phyloP scores from a whole-genome alignment of 2,797 vertebrate species.

The Odontamblyopus rebecca region DNA sequence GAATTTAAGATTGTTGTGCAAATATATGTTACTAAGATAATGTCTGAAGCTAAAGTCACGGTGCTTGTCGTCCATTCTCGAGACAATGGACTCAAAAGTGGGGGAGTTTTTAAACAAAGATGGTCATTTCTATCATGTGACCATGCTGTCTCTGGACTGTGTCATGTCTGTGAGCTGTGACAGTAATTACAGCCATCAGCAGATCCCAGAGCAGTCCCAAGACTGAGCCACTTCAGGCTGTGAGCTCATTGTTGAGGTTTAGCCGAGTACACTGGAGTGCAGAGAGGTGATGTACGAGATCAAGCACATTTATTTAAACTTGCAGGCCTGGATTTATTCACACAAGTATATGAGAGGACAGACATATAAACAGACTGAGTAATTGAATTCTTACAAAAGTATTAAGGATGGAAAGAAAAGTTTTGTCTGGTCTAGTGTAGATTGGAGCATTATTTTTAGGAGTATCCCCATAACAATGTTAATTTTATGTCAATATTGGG shows the following conservation, averaged over 20 bases:
- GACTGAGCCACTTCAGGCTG: constrained; percentile 83
- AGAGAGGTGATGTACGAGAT: constrained; percentile 88
- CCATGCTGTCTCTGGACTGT: constrained; percentile 93
- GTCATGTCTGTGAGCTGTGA: constrained; percentile 91
- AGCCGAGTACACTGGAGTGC: constrained; percentile 84
- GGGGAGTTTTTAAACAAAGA: constrained; percentile 93
- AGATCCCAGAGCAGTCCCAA: constrained; percentile 76
- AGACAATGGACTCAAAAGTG: constrained; percentile 78
- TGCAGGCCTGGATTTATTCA: constrained; percentile 71
- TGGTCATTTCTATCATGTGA: constrained; percentile 35
- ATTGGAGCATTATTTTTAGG: too few species aligned
- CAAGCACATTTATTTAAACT: constrained; percentile 75
- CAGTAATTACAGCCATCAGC: constrained; percentile 98
- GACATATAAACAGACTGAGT: constrained; percentile 78
- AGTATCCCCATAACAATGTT: too few species aligned
- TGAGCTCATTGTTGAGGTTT: constrained; percentile 88
- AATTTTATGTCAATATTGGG: too few species aligned
- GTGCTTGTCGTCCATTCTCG: background rate
- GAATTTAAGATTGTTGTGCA: too few species aligned
- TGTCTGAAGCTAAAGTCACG: background rate
- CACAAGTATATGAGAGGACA: constrained; percentile 81
- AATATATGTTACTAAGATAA: background rate
- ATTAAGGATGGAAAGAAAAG: background rate
- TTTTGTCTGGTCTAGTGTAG: too few species aligned
- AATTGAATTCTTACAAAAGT: constrained; percentile 25